Base-by-base conservation (phyloP, 2,797 vertebrate genomes). In the Erpetoichthys calabaricus region DNA sequence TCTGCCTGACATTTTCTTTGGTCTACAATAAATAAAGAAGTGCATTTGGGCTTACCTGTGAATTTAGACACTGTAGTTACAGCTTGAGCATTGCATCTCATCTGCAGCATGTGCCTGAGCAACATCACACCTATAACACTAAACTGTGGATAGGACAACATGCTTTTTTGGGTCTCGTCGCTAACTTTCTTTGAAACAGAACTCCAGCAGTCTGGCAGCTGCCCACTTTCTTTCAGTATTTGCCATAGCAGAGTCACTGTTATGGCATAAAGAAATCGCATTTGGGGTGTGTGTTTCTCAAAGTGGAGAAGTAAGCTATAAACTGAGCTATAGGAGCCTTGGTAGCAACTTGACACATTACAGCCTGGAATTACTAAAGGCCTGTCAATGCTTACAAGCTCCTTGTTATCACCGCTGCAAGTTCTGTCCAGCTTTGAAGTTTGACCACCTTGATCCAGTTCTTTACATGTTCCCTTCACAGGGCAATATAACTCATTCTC, bases 11-110 rank as follows among this genome's bases (percentile, higher is more conserved):
- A 50, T 50, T 50, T 50, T 25, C 25, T 25, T 25, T 25, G 25
- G 25, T 25, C 25, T 25, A 25, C 25, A 25, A 25, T 25, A 25
- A 25, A 25, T 25, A 25, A 25, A 25, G 25, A 25, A 25, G 25
- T 25, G 25, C 25, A 25, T 25, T 25, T 25, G 25, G 25, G 61
- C 70, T 81, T 68, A 95, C 92, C 91, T 61, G 74, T 72, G 1
- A 90, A 81, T 56, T 78, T 81, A 25, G 25, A 25, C 51, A 92
- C 64, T 7, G 62, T 56, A n/a, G 80, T 72, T 66, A 99, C 69
- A 0, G 91, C 94, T 73, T 98, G 94, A 4, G 90, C 87, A 1
- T 99, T 98, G 63, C 92, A 95, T 7, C 83, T 84, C 25, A 99
- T 85, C 74, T 99, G 95, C 60, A 98, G 67, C 67, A 91, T 3